Percentiles rank a stretch among this genome's conserved stretches.
Evolutionary conservation across 2,797 vertebrate genomes (phyloP).

Genomic region (Lacerta bilineata): DNA sequence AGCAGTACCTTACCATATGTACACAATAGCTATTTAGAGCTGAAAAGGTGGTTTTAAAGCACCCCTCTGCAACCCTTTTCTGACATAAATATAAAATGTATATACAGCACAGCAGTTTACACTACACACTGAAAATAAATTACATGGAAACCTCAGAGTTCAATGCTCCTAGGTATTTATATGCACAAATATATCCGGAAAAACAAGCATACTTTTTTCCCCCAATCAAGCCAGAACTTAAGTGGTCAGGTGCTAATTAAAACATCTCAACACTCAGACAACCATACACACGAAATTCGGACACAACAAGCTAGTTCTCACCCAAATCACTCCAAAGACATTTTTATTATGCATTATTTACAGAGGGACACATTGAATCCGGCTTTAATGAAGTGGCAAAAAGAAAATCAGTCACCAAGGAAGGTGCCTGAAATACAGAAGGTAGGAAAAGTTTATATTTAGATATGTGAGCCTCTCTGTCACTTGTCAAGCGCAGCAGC

Average conservation of each 20-base stretch:
- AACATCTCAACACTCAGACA: constrained; percentile 36
- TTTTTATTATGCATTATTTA: constrained; percentile 52
- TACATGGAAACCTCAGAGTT: constrained; percentile 75
- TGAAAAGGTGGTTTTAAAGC: constrained; percentile 85
- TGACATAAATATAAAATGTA: constrained; percentile 87
- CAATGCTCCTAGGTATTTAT: constrained; percentile 69
- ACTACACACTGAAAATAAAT: constrained; percentile 84
- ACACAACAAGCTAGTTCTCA: constrained; percentile 24
- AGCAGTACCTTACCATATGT: constrained; percentile 91
- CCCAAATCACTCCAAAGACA: background rate
- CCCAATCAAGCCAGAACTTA: constrained; percentile 44
- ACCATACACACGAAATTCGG: constrained; percentile 25
- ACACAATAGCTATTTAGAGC: constrained; percentile 89
- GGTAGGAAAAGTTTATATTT: constrained; percentile 9
- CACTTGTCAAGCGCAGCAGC: background rate
- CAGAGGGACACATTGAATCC: constrained; percentile 30
- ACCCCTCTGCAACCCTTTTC: constrained; percentile 84
- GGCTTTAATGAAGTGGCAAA: constrained; percentile 6
- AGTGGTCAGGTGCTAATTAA: constrained; percentile 58
- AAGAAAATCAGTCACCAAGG: background rate
- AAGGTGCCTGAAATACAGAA: constrained; percentile 5
- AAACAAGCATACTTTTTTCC: constrained; percentile 67
- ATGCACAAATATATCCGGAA: constrained; percentile 72
- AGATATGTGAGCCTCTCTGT: background rate
- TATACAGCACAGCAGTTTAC: constrained; percentile 84